phyloP scores from a whole-genome alignment of 2,888 invertebrate genomes.

The Biston betularia region DNA sequence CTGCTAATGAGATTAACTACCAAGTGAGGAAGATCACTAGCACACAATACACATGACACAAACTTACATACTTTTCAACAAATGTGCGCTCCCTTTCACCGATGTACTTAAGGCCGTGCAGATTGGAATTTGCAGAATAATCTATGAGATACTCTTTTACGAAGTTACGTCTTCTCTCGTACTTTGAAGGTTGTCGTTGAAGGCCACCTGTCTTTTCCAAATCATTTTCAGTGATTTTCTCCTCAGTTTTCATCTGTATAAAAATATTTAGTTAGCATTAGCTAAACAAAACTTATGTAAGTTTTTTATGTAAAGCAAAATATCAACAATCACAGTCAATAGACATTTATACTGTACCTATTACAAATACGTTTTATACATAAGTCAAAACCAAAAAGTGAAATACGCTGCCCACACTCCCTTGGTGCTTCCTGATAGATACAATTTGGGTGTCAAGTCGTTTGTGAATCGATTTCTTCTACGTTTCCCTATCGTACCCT shows the following conservation, averaged over 20 bases:
- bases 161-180: conserved; percentile 51
- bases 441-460: no score
- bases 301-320: background rate
- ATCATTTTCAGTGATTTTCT: conserved; percentile 45
- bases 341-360: no score
- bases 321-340: background rate
- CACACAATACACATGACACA: no score
- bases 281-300: no score
- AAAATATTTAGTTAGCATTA: conserved; percentile 5
- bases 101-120: conserved; percentile 88
- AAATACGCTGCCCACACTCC: no score
- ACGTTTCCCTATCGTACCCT: no score
- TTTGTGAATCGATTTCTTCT: no score
- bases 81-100: conserved; percentile 86
- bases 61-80: conserved; percentile 86
- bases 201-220: conserved; percentile 45
- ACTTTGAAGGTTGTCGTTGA: conserved; percentile 27
- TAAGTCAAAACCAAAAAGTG: no score
- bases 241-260: conserved; percentile 54
- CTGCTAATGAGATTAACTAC: no score
- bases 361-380: no score
- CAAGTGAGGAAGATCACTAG: no score
- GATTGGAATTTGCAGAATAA: conserved; percentile 87
- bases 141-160: conserved; percentile 85
- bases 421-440: no score